Percentiles rank a stretch among this genome's conserved stretches.
Evolutionary conservation across 2,888 invertebrate genomes (phyloP).

Genomic region (Sepioteuthis lessoniana): DNA sequence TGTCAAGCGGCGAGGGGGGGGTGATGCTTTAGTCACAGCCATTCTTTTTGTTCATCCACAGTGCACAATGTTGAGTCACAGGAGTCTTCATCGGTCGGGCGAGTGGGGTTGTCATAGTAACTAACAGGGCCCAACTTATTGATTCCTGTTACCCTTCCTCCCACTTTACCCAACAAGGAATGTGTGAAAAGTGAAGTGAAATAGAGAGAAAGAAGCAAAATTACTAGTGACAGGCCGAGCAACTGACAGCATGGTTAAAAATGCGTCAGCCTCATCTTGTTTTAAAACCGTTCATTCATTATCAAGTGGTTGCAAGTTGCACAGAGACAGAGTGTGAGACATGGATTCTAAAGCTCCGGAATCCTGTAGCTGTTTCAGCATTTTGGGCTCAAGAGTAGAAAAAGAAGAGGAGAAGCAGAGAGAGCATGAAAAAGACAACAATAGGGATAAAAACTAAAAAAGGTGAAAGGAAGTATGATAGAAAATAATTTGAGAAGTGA

Average conservation of each 20-base stretch:
- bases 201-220: not conserved
- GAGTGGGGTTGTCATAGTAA: not conserved
- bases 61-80: not conserved
- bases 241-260: not conserved
- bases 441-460: not conserved
- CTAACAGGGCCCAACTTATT: constrained; percentile 5
- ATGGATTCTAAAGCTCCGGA: too few species aligned
- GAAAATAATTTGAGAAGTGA: too few species aligned
- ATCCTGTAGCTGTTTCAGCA: too few species aligned
- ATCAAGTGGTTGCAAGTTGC: too few species aligned
- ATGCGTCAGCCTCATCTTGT: not conserved
- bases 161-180: not conserved
- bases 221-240: not conserved
- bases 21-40: not conserved
- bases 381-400: not conserved
- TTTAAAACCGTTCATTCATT: too few species aligned
- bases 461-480: not conserved
- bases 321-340: too few species aligned
- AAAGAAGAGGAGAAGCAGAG: not conserved
- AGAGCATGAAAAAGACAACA: not conserved
- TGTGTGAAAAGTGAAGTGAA: not conserved
- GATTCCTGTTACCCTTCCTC: not conserved
- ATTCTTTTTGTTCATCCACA: not conserved
- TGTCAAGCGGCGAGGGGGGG: too few species aligned
- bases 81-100: constrained; percentile 5